Conservation (phyloP, 2,888 invertebrate species). For the Crocallis elinguaria region DNA sequence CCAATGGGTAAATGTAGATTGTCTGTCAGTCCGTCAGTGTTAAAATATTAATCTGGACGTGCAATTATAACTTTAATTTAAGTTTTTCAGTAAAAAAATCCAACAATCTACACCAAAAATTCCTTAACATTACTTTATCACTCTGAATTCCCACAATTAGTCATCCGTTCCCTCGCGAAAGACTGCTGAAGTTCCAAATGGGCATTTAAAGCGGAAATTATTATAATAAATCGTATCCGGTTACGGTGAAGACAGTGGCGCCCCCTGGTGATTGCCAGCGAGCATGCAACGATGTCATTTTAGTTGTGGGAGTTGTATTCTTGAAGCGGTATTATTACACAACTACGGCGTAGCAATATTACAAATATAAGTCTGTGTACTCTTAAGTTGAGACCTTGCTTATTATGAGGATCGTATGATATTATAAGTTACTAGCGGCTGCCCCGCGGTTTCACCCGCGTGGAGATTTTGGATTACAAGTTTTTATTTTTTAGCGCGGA, state of each 20-base stretch:
- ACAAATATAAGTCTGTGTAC: no score
- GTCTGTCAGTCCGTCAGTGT: no score
- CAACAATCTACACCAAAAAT: not conserved
- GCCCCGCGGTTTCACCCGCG: no score
- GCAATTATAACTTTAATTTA: not conserved
- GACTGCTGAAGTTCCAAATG: slow-evolving; percentile 46
- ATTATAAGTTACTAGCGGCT: no score
- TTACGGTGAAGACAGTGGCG: slow-evolving; percentile 64
- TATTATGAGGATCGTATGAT: no score
- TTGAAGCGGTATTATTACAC: not conserved
- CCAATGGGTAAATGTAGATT: no score
- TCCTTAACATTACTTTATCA: slow-evolving; percentile 7
- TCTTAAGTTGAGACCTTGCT: no score
- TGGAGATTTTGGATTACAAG: no score
- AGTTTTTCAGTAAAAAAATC: not conserved
- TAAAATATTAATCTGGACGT: no score
- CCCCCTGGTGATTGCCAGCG: slow-evolving; percentile 53
- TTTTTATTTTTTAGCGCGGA: no score
- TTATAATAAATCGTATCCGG: slow-evolving; percentile 71
- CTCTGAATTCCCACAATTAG: slow-evolving; percentile 42
- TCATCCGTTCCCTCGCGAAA: slow-evolving; percentile 38
- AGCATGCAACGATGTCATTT: slow-evolving; percentile 71
- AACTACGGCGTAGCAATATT: no score
- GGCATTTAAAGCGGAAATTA: slow-evolving; percentile 67
- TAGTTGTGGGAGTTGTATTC: slow-evolving; percentile 31